Percentiles rank a stretch among this genome's conserved stretches.
Conservation (phyloP, 2,888 invertebrate species). For the Caenorhabditis macrosperma region DNA sequence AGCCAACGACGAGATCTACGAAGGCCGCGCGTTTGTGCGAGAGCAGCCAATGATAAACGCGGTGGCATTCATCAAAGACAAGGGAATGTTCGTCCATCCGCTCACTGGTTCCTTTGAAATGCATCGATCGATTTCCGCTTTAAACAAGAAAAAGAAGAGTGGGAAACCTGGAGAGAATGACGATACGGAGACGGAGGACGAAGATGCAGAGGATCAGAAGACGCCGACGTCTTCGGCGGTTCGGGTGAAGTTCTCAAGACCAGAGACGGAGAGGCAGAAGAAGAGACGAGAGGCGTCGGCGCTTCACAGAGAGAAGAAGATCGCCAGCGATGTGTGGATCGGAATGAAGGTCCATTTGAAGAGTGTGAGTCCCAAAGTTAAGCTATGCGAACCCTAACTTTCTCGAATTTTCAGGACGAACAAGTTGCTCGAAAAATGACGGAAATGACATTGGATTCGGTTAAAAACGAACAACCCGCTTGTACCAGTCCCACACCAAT, state of each 20-base stretch:
- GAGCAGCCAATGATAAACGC: constrained; percentile 55
- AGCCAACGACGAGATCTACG: constrained; percentile 62
- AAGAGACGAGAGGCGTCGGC: constrained; percentile 66
- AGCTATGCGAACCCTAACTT: not conserved
- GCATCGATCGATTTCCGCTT: constrained; percentile 49
- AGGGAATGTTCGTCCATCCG: constrained; percentile 55
- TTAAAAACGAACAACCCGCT: not conserved
- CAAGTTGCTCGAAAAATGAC: constrained; percentile 20
- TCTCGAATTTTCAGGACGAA: constrained; percentile 1
- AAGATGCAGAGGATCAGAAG: constrained; percentile 21
- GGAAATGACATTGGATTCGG: not conserved
- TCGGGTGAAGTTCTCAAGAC: constrained; percentile 65
- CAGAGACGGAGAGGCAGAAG: constrained; percentile 69
- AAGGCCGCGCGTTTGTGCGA: constrained; percentile 60
- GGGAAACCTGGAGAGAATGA: constrained; percentile 17
- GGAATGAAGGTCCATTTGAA: constrained; percentile 62
- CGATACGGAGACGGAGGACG: constrained; percentile 31
- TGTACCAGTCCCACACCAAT: constrained; percentile 1
- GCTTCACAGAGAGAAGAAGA: constrained; percentile 62
- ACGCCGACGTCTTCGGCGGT: constrained; percentile 38
- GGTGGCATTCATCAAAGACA: constrained; percentile 57
- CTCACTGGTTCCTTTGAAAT: constrained; percentile 62
- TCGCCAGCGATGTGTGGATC: constrained; percentile 66
- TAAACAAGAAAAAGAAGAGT: constrained; percentile 40
- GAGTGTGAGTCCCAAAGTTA: constrained; percentile 8